Percentiles rank a stretch among this genome's conserved stretches.
phyloP scores from a whole-genome alignment of 2,888 invertebrate species.

The Parnassius mnemosyne region DNA sequence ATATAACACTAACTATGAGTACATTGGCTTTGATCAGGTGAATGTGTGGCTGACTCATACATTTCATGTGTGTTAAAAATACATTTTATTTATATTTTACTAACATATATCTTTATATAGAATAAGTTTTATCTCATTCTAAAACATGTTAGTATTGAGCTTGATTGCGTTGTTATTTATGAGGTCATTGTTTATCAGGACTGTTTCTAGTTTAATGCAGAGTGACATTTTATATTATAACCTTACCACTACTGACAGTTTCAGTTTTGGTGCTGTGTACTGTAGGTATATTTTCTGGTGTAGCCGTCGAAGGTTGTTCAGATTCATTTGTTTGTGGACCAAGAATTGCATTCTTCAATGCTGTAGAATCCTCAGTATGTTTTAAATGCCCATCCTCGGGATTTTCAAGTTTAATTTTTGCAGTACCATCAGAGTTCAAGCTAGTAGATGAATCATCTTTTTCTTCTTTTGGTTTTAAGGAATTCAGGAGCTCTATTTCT shows the following conservation, averaged over 20 bases:
- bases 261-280: constrained; percentile 63
- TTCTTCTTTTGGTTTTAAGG: constrained; percentile 84
- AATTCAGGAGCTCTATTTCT: constrained; percentile 85
- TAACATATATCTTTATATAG: too few relatives aligned
- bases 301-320: constrained; percentile 45
- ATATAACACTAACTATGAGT: too few relatives aligned
- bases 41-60: too few relatives aligned
- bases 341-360: constrained; percentile 68
- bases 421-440: constrained; percentile 39
- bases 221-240: neutral
- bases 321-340: constrained; percentile 62
- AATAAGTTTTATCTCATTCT: too few relatives aligned
- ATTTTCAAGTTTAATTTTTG: constrained; percentile 56
- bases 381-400: constrained; percentile 58
- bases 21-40: too few relatives aligned
- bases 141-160: too few relatives aligned
- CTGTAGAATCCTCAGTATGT: constrained; percentile 72
- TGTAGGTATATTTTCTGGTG: constrained; percentile 50
- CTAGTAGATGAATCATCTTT: constrained; percentile 58
- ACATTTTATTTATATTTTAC: too few relatives aligned
- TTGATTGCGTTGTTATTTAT: too few relatives aligned
- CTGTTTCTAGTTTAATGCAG: too few relatives aligned
- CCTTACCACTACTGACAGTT: constrained; percentile 54
- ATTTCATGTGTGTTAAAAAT: too few relatives aligned
- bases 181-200: too few relatives aligned